phyloP scores from a whole-genome alignment of 1,140 invertebrate species.

The Bombus huntii region DNA sequence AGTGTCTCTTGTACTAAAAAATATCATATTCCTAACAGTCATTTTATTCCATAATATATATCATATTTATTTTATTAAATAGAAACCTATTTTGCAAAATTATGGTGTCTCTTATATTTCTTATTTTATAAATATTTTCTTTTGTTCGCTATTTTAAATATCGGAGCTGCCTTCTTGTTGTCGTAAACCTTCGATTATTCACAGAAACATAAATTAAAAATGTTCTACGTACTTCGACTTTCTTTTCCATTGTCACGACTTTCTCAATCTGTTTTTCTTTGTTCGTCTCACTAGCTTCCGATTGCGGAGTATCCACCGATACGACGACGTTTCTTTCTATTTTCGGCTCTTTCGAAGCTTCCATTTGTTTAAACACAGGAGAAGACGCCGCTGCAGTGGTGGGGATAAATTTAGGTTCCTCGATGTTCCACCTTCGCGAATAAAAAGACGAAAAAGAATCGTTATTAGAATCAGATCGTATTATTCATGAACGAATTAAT shows the following conservation, averaged over 20 bases:
- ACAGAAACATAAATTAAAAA: background rate
- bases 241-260: constrained; percentile 30
- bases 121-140: too few species aligned
- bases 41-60: too few species aligned
- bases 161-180: background rate
- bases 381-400: background rate
- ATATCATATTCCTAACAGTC: too few species aligned
- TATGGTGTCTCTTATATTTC: too few species aligned
- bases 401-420: constrained; percentile 13
- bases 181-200: background rate
- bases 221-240: constrained; percentile 9
- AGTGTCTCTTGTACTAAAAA: too few species aligned
- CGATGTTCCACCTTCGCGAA: constrained; percentile 24
- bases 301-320: background rate
- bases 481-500: background rate
- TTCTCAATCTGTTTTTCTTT: constrained; percentile 16
- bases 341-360: background rate
- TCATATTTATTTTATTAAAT: too few species aligned
- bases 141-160: background rate
- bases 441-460: background rate
- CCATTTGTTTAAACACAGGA: constrained; percentile 8
- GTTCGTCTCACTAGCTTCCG: background rate
- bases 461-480: background rate
- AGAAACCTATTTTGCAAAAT: too few species aligned
- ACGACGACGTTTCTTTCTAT: background rate